These are phyloP conservation scores for Xestoiulus laeticollis DNA, from an alignment of 2,888 invertebrate genomes.

Conservation along the genomic window DNA sequence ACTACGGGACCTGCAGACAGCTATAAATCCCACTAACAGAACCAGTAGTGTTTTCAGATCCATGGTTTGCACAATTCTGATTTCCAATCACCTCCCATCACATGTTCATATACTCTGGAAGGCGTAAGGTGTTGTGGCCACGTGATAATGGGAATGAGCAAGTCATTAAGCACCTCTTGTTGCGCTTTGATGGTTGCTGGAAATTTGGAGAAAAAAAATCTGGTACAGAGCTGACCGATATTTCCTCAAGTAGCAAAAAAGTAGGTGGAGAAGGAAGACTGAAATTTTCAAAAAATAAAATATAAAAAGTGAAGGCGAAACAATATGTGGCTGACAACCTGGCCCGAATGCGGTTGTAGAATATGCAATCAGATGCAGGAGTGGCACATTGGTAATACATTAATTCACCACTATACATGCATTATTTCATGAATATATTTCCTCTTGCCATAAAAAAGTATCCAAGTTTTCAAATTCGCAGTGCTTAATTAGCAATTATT, in stretches of 20 bases:
- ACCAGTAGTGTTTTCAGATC: neutral
- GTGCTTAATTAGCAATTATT: neutral
- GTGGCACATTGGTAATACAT: too few relatives aligned
- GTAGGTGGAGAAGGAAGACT: conserved; percentile 2
- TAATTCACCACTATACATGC: neutral
- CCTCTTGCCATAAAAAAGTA: neutral
- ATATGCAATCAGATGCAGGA: neutral
- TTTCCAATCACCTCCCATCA: neutral
- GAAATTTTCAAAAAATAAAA: neutral
- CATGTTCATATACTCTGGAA: conserved; percentile 3
- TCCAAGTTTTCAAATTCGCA: neutral
- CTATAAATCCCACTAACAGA: neutral
- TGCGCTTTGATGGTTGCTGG: neutral
- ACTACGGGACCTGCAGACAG: too few relatives aligned
- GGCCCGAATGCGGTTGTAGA: neutral
- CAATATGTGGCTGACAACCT: neutral
- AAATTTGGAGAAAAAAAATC: neutral
- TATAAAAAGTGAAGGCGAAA: neutral
- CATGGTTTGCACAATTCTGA: neutral
- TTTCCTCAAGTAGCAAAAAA: neutral
- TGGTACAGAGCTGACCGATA: neutral
- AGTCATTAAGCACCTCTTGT: neutral
- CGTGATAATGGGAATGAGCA: neutral
- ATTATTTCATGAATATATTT: neutral
- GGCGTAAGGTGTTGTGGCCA: neutral